Evolutionary conservation across 2,888 invertebrate species (phyloP).

Genomic region (Octodonta nipae): DNA sequence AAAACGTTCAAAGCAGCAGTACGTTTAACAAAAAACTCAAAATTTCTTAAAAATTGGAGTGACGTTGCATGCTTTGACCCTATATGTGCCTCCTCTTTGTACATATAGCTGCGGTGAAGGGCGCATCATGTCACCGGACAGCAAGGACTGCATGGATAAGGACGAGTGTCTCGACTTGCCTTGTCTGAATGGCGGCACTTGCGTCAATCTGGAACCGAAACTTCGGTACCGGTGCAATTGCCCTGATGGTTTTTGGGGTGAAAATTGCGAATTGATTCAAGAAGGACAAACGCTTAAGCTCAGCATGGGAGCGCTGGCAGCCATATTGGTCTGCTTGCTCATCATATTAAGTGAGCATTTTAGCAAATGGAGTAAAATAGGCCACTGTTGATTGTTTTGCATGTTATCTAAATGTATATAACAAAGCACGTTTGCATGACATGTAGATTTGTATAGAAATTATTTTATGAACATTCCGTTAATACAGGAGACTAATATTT

Average conservation of each 20-base stretch:
- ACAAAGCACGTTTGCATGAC: too few species aligned
- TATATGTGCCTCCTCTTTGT: slow-evolving; percentile 1
- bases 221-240: slow-evolving; percentile 79
- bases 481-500: too few species aligned
- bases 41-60: too few species aligned
- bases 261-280: slow-evolving; percentile 84
- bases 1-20: too few species aligned
- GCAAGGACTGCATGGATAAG: slow-evolving; percentile 87
- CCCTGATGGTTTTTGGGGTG: slow-evolving; percentile 85
- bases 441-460: too few species aligned
- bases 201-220: slow-evolving; percentile 81
- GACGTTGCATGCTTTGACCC: too few species aligned
- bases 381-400: too few species aligned
- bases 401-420: too few species aligned
- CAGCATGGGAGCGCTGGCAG: slow-evolving; percentile 92
- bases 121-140: slow-evolving; percentile 76
- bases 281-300: slow-evolving; percentile 90
- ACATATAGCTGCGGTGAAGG: slow-evolving; percentile 77
- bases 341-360: slow-evolving; percentile 85
- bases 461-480: too few species aligned
- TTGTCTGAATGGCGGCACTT: slow-evolving; percentile 84
- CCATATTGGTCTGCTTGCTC: slow-evolving; percentile 92
- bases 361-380: too few species aligned
- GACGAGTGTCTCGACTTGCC: slow-evolving; percentile 91
- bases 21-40: too few species aligned